phyloP scores from a whole-genome alignment of 2,113 vertebrate genomes.

The Entomyzon cyanotis region DNA sequence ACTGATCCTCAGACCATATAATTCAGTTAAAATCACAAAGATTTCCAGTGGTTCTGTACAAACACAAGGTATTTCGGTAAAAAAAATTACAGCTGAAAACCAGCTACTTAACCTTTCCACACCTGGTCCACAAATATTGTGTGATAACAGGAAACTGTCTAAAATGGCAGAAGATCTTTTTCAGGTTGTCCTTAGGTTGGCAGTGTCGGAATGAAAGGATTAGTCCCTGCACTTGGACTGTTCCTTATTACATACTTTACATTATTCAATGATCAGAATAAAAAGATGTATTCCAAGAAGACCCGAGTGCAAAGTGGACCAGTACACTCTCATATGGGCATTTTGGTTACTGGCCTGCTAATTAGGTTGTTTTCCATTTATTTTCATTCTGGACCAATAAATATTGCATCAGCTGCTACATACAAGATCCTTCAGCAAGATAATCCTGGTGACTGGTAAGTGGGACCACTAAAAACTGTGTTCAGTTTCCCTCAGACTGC shows the following conservation, averaged over 20 bases:
- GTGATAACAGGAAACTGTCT: not conserved
- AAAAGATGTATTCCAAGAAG: not conserved
- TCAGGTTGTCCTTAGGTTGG: not conserved
- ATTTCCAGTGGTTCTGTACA: not conserved
- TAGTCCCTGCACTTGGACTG: not conserved
- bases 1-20: not conserved
- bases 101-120: not conserved
- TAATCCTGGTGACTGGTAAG: not conserved
- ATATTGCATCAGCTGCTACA: not conserved
- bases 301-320: not conserved
- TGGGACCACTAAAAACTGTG: not conserved
- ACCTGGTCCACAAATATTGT: not conserved
- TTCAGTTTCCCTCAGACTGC: not conserved
- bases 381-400: not conserved
- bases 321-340: not conserved
- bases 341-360: not conserved
- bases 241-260: not conserved
- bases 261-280: not conserved
- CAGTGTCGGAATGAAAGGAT: not conserved
- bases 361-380: not conserved
- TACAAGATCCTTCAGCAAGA: not conserved
- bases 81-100: not conserved
- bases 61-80: not conserved
- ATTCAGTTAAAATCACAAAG: not conserved
- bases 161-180: rapidly evolving